phyloP scores from a whole-genome alignment of 1,140 invertebrate species.

The Aethina tumida region DNA sequence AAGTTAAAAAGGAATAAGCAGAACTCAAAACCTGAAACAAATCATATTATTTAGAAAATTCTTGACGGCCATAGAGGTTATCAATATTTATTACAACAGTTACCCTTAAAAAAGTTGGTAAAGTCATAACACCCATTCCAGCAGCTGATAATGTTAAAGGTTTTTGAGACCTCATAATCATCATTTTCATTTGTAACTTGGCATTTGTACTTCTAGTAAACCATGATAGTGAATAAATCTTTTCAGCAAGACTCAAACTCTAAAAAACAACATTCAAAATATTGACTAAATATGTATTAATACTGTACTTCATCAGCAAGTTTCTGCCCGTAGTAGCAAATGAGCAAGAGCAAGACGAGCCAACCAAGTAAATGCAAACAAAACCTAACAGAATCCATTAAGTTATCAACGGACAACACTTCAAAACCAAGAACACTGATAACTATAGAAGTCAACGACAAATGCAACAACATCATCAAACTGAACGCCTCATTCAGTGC shows the following conservation, averaged over 20 bases:
- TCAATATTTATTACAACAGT: constrained; percentile 1
- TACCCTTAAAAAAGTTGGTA: constrained; percentile 25
- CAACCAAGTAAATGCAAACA: constrained; percentile 25
- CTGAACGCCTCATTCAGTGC: constrained; percentile 23
- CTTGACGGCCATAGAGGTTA: neutral
- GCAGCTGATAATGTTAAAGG: constrained; percentile 22
- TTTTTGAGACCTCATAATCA: constrained; percentile 25
- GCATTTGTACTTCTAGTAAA: constrained; percentile 12
- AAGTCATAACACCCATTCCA: constrained; percentile 23
- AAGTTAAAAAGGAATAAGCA: constrained; percentile 27
- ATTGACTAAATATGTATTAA: neutral
- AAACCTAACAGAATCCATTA: constrained; percentile 25
- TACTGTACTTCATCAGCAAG: constrained; percentile 25
- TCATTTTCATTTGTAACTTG: constrained; percentile 19
- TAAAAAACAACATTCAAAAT: constrained; percentile 14
- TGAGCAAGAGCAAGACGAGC: constrained; percentile 22
- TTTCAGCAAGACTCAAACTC: constrained; percentile 21
- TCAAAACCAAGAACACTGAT: constrained; percentile 27
- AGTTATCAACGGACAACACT: constrained; percentile 24
- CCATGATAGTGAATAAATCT: constrained; percentile 22
- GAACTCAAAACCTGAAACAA: constrained; percentile 26
- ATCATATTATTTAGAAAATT: constrained; percentile 1
- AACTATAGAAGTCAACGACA: constrained; percentile 26
- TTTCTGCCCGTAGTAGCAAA: constrained; percentile 25
- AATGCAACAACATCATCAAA: constrained; percentile 25